Evolutionary conservation across 2,797 vertebrate species (phyloP).

Genomic region (Podarcis lilfordi): DNA sequence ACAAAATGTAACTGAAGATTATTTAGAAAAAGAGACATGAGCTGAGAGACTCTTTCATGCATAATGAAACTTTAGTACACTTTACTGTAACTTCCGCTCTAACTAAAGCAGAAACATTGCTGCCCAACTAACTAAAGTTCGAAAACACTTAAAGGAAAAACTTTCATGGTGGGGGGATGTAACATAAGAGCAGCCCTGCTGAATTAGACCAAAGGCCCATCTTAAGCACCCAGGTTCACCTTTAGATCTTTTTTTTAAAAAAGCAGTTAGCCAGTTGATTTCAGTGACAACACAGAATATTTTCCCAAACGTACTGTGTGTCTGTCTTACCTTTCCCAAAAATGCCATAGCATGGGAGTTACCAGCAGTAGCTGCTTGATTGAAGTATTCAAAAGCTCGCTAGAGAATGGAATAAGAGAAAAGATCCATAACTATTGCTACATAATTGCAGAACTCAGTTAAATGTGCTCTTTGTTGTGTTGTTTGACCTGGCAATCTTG

Average conservation of each 20-base stretch:
- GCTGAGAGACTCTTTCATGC: neutral
- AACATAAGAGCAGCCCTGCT: neutral
- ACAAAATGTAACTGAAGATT: conserved; percentile 15
- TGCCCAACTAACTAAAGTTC: neutral
- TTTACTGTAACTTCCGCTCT: neutral
- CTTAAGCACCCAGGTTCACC: neutral
- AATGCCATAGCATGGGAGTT: conserved; percentile 99
- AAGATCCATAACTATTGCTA: conserved; percentile 40
- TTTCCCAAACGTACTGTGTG: neutral
- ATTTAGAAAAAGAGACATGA: neutral
- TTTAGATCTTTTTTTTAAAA: neutral
- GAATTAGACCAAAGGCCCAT: no score
- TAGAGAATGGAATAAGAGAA: conserved; percentile 69
- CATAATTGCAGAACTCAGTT: neutral
- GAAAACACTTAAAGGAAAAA: neutral
- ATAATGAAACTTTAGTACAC: neutral
- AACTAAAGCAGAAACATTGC: neutral
- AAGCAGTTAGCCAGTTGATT: neutral
- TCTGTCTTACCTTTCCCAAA: conserved; percentile 90
- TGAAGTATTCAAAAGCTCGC: conserved; percentile 99
- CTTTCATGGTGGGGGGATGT: neutral
- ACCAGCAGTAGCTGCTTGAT: conserved; percentile 95
- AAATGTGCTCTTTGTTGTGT: neutral
- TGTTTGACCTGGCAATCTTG: neutral
- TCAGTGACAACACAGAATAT: neutral